These are phyloP conservation scores for Apotomis betuletana DNA, from an alignment of 2,888 invertebrate species.

Conservation along the genomic window DNA sequence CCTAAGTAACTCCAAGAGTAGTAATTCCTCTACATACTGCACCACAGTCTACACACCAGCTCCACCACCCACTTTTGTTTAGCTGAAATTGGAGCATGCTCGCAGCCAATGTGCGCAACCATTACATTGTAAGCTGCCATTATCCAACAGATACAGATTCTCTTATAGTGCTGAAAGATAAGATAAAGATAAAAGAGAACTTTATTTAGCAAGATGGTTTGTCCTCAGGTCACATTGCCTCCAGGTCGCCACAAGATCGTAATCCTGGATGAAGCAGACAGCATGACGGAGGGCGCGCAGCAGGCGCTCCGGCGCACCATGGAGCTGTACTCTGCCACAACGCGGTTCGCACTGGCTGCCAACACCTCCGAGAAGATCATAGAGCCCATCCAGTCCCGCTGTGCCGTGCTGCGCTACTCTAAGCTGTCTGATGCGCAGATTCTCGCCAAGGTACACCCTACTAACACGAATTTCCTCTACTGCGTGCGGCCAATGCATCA, in stretches of 20 bases:
- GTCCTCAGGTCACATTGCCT: slow-evolving; percentile 91
- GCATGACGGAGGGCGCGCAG: slow-evolving; percentile 99
- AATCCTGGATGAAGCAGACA: slow-evolving; percentile 98
- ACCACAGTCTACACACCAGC: too few species aligned
- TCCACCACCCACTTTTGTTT: too few species aligned
- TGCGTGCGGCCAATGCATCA: too few species aligned
- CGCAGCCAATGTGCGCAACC: too few species aligned
- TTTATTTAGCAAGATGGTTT: not conserved
- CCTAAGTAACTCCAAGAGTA: too few species aligned
- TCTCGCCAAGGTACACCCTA: slow-evolving; percentile 86
- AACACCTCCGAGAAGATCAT: slow-evolving; percentile 99
- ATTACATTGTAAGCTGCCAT: too few species aligned
- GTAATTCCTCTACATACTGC: too few species aligned
- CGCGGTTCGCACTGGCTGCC: slow-evolving; percentile 98
- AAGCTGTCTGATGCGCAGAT: slow-evolving; percentile 96
- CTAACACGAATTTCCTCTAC: too few species aligned
- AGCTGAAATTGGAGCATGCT: too few species aligned
- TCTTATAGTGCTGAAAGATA: too few species aligned
- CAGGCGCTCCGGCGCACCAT: slow-evolving; percentile 98
- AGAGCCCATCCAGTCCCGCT: slow-evolving; percentile 99
- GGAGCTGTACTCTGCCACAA: slow-evolving; percentile 99
- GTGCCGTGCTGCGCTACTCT: slow-evolving; percentile 97
- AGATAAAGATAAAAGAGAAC: too few species aligned
- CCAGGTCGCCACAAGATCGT: slow-evolving; percentile 96
- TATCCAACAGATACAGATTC: too few species aligned